Conservation (phyloP, 2,113 vertebrate genomes). For the Lates calcarifer region DNA sequence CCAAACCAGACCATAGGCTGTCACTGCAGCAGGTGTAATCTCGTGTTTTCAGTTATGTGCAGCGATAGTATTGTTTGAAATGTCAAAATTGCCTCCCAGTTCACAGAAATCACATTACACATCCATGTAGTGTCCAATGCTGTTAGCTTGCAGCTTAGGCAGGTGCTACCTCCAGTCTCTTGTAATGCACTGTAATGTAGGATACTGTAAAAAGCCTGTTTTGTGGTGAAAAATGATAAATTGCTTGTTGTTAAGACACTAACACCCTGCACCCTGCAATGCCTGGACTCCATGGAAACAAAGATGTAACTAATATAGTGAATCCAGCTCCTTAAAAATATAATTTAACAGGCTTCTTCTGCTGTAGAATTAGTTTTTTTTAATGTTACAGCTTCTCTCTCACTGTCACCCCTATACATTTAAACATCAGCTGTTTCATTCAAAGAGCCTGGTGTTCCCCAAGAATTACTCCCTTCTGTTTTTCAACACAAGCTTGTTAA, state of each 20-base stretch:
- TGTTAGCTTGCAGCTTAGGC: constrained; percentile 24
- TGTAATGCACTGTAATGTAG: constrained; percentile 49
- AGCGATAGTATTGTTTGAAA: constrained; percentile 76
- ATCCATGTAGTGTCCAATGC: constrained; percentile 56
- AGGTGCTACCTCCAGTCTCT: constrained; percentile 26
- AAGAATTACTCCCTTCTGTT: constrained; percentile 9
- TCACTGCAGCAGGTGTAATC: constrained; percentile 53
- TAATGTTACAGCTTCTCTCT: constrained; percentile 35
- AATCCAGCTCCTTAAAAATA: neutral
- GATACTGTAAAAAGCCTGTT: constrained; percentile 36
- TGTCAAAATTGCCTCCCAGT: constrained; percentile 76
- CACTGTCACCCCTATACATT: constrained; percentile 28
- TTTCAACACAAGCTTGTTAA: constrained; percentile 34
- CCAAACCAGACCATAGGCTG: constrained; percentile 29
- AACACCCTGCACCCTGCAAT: neutral
- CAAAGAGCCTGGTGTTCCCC: neutral
- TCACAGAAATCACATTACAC: constrained; percentile 76
- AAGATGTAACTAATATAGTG: neutral
- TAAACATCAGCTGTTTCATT: constrained; percentile 47
- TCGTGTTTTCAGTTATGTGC: constrained; percentile 74
- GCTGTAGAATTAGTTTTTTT: neutral
- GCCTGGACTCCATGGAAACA: constrained; percentile 9
- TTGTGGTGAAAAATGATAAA: constrained; percentile 27
- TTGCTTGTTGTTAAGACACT: constrained; percentile 22
- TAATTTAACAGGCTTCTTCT: neutral